Evolutionary conservation across 2,113 vertebrate species (phyloP).

Genomic region (Vombatus ursinus): DNA sequence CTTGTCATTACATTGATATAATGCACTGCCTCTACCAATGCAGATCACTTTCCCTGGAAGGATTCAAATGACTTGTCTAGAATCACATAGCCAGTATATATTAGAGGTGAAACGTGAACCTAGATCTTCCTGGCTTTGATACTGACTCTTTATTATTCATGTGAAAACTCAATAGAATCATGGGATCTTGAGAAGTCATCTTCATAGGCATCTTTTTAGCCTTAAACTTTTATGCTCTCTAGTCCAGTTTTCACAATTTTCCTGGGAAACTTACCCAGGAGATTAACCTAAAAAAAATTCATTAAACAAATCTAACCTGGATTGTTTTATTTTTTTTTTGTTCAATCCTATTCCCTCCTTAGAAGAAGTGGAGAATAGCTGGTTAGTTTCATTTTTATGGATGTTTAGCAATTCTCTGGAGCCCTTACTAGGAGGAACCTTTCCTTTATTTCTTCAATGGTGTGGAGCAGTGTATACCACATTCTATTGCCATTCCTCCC

Average conservation of each 20-base stretch:
- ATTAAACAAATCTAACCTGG: slow-evolving; percentile 13
- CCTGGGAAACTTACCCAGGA: slow-evolving; percentile 5
- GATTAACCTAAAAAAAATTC: neutral
- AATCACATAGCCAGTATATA: neutral
- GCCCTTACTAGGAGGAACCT: slow-evolving; percentile 20
- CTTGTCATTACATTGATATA: neutral
- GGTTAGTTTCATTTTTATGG: slow-evolving; percentile 40
- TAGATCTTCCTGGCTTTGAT: neutral
- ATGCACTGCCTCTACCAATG: neutral
- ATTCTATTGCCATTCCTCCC: slow-evolving; percentile 6
- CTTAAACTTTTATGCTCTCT: neutral
- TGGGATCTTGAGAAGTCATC: slow-evolving; percentile 49
- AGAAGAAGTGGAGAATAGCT: slow-evolving; percentile 1
- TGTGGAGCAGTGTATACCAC: slow-evolving; percentile 27
- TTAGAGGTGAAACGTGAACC: neutral
- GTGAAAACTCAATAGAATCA: neutral
- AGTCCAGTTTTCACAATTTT: slow-evolving; percentile 47
- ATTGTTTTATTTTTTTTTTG: slow-evolving; percentile 48
- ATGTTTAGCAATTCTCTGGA: slow-evolving; percentile 27
- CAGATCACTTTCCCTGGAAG: neutral
- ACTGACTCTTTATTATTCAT: neutral
- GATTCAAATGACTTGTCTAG: neutral
- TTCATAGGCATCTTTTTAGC: slow-evolving; percentile 17
- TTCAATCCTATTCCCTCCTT: slow-evolving; percentile 18
- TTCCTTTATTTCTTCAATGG: slow-evolving; percentile 6